phyloP scores from a whole-genome alignment of 2,888 invertebrate species.

The Endomychus coccineus region DNA sequence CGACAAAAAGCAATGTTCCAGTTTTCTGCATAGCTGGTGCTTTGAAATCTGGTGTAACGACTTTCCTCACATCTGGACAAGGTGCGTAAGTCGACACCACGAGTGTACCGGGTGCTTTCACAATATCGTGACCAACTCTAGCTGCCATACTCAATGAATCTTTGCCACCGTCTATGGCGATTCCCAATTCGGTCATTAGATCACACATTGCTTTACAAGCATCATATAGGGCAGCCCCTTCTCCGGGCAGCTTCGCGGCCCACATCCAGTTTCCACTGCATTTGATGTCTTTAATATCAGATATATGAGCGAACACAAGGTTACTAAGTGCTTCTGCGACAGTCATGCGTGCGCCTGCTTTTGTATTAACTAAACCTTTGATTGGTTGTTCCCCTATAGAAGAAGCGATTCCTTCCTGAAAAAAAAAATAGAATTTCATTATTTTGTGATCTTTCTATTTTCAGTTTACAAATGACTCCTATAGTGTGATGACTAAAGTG shows the following conservation, averaged over 20 bases:
- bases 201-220: constrained; percentile 85
- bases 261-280: constrained; percentile 99
- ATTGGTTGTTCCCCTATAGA: constrained; percentile 96
- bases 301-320: constrained; percentile 67
- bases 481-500: too few species aligned
- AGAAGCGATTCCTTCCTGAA: constrained; percentile 76
- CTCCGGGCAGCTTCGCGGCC: constrained; percentile 91
- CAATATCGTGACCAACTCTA: constrained; percentile 60
- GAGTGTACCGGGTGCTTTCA: constrained; percentile 79
- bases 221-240: constrained; percentile 79
- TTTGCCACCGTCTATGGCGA: constrained; percentile 95
- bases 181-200: constrained; percentile 65
- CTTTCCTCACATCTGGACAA: constrained; percentile 79
- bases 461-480: too few species aligned
- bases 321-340: constrained; percentile 93
- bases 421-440: constrained; percentile 4
- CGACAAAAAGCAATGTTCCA: constrained; percentile 69
- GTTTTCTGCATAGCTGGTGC: constrained; percentile 52
- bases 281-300: constrained; percentile 76
- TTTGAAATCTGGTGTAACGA: constrained; percentile 88
- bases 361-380: constrained; percentile 78
- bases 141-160: constrained; percentile 98
- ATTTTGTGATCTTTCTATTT: too few species aligned
- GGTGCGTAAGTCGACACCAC: constrained; percentile 96
- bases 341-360: constrained; percentile 86